These are phyloP conservation scores for Excalfactoria chinensis DNA, from an alignment of 2,113 vertebrate species.

Conservation along the genomic window DNA sequence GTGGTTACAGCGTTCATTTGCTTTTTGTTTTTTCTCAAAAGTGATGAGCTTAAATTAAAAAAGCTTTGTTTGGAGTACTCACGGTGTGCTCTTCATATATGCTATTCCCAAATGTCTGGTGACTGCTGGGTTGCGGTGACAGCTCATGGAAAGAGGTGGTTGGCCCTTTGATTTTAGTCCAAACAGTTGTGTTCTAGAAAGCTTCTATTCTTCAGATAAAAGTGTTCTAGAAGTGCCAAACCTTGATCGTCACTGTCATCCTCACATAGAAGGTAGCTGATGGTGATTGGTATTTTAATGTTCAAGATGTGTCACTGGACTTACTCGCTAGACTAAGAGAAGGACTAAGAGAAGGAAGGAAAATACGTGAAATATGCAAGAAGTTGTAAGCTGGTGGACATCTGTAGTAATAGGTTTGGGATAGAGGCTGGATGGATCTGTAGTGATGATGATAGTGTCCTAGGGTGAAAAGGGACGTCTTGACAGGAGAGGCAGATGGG, in stretches of 20 bases:
- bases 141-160: background rate
- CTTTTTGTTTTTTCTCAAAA: background rate
- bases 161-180: background rate
- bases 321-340: background rate
- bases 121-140: background rate
- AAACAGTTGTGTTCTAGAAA: background rate
- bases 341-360: no score
- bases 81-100: background rate
- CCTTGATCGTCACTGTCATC: background rate
- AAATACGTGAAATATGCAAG: background rate
- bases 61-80: background rate
- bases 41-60: background rate
- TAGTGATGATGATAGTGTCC: background rate
- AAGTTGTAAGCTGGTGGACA: background rate
- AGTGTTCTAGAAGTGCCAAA: background rate
- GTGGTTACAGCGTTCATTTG: rapidly evolving
- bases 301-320: background rate
- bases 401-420: background rate
- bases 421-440: background rate
- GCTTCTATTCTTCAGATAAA: background rate
- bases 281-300: background rate
- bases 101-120: background rate
- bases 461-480: background rate
- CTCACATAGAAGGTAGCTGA: rapidly evolving
- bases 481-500: background rate